Conservation (phyloP, 2,113 vertebrate genomes). For the Pycnonotus jocosus region DNA sequence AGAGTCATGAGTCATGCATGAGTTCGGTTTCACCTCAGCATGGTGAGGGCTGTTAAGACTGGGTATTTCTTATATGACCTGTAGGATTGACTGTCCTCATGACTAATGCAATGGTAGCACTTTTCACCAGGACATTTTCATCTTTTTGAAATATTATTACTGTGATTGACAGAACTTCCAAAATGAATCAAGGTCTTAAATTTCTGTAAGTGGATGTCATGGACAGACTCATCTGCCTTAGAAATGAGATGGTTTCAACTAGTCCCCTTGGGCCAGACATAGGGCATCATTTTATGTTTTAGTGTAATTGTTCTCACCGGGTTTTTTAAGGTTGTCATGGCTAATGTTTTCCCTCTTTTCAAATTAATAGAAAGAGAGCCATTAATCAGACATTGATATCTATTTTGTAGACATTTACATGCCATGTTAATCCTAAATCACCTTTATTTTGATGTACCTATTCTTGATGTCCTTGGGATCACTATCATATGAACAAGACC, state of each 20-base stretch:
- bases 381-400: neutral
- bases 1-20: neutral
- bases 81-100: neutral
- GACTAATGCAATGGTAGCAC: neutral
- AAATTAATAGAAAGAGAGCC: neutral
- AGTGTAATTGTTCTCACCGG: neutral
- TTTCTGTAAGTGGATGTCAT: neutral
- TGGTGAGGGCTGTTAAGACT: neutral
- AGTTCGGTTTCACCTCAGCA: too few relatives aligned
- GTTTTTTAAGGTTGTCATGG: neutral
- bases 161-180: neutral
- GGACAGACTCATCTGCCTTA: neutral
- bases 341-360: neutral
- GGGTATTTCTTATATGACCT: neutral
- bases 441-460: neutral
- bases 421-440: accelerated
- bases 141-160: neutral
- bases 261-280: neutral
- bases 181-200: neutral
- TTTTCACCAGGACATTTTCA: neutral
- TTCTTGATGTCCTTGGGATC: neutral
- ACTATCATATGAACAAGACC: neutral
- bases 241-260: neutral
- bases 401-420: neutral
- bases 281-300: neutral